A percentile compares a stretch with the other conserved stretches of the same genome.
Evolutionary conservation across 2,797 vertebrate species (phyloP).

Genomic region (Cuniculus paca): DNA sequence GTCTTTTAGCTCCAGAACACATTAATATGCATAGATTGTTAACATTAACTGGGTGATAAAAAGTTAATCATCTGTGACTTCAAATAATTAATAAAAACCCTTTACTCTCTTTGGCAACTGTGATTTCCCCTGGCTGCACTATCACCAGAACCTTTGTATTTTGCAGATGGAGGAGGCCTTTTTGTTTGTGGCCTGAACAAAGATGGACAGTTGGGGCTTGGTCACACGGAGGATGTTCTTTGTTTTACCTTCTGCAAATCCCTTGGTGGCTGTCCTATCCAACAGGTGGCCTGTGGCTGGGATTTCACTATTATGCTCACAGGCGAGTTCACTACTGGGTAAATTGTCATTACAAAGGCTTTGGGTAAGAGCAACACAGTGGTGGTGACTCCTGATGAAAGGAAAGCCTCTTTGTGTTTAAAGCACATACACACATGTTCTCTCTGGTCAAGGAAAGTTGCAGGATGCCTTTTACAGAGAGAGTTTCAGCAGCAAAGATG

Average conservation of each 20-base stretch:
- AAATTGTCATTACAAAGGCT: conserved; percentile 11
- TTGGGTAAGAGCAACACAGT: neutral
- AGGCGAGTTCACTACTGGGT: conserved; percentile 86
- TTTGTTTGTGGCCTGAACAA: conserved; percentile 95
- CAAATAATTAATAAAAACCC: neutral
- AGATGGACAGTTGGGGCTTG: conserved; percentile 94
- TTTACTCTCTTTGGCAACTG: neutral
- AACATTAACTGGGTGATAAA: neutral
- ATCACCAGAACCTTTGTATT: conserved; percentile 46
- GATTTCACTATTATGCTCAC: conserved; percentile 95
- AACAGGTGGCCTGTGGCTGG: conserved; percentile 95
- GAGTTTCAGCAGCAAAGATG: neutral
- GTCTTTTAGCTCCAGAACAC: conserved; percentile 23
- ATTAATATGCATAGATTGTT: neutral
- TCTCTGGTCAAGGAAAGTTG: conserved; percentile 6
- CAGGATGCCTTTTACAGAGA: conserved; percentile 33
- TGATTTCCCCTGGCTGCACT: neutral
- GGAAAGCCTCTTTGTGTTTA: conserved; percentile 36
- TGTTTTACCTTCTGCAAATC: conserved; percentile 90
- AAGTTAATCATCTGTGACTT: conserved; percentile 12
- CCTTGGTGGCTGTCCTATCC: conserved; percentile 86
- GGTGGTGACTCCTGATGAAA: neutral
- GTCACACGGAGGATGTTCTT: conserved; percentile 90
- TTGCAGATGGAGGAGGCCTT: conserved; percentile 90
- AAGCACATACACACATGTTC: neutral